phyloP scores from a whole-genome alignment of 2,888 invertebrate genomes.

The Arrhopalites spinosus region DNA sequence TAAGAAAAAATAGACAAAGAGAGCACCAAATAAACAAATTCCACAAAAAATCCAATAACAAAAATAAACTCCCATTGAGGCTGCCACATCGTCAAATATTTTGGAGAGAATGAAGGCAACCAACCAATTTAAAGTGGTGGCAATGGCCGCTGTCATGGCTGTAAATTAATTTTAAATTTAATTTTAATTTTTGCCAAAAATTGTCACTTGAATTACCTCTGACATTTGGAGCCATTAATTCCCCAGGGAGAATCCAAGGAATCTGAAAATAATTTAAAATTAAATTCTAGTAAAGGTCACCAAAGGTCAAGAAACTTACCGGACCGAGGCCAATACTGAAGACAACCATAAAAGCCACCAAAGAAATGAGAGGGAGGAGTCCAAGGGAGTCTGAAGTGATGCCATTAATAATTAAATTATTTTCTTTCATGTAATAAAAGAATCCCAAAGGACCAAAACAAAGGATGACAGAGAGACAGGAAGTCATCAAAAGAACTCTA shows the following conservation, averaged over 20 bases:
- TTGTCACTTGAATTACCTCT: conserved; percentile 8
- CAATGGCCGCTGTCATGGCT: conserved; percentile 73
- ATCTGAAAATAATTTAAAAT: conserved; percentile 4
- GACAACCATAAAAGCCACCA: conserved; percentile 77
- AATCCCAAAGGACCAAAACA: conserved; percentile 73
- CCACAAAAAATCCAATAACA: conserved; percentile 16
- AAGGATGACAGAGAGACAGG: conserved; percentile 72
- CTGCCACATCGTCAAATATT: conserved; percentile 39
- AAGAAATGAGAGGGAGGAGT: conserved; percentile 71
- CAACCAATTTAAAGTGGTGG: conserved; percentile 76
- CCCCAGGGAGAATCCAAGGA: conserved; percentile 15
- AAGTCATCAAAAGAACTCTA: conserved; percentile 75
- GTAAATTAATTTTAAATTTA: conserved; percentile 61
- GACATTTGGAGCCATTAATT: conserved; percentile 11
- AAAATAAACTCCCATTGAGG: background rate
- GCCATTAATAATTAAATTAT: conserved; percentile 1
- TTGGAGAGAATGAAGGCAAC: conserved; percentile 66
- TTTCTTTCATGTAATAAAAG: conserved; percentile 67
- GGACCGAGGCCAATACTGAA: conserved; percentile 63
- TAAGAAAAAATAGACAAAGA: background rate
- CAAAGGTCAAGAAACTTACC: background rate
- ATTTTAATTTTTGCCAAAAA: background rate
- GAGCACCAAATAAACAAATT: background rate
- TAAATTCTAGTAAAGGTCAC: background rate
- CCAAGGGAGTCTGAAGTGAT: conserved; percentile 61